phyloP scores from a whole-genome alignment of 2,888 invertebrate species.

The Iphiclides podalirius region DNA sequence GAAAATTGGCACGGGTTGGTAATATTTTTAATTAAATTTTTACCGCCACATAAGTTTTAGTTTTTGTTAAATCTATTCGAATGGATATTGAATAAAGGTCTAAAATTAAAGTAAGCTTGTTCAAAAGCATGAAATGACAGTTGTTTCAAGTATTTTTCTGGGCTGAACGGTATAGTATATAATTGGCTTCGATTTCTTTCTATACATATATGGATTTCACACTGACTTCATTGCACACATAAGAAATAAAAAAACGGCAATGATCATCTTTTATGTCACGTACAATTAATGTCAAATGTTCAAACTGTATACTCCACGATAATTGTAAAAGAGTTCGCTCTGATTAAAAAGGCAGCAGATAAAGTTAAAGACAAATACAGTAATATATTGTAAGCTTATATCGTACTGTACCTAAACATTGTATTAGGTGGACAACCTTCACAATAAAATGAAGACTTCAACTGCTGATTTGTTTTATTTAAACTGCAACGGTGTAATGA shows the following conservation, averaged over 20 bases:
- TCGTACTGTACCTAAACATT: slow-evolving; percentile 67
- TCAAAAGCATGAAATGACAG: neutral
- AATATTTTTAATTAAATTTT: slow-evolving; percentile 25
- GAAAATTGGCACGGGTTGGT: slow-evolving; percentile 49
- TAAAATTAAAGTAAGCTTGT: neutral
- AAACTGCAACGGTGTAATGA: slow-evolving; percentile 2
- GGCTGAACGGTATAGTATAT: slow-evolving; percentile 6
- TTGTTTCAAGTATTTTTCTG: neutral
- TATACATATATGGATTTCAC: slow-evolving; percentile 22
- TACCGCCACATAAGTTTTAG: slow-evolving; percentile 1
- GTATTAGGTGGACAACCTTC: slow-evolving; percentile 73
- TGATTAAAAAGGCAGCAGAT: slow-evolving; percentile 37
- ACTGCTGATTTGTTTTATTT: slow-evolving; percentile 51
- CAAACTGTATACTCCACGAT: slow-evolving; percentile 33
- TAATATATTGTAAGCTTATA: slow-evolving; percentile 72
- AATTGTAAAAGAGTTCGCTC: slow-evolving; percentile 33
- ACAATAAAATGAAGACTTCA: slow-evolving; percentile 79
- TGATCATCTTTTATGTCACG: slow-evolving; percentile 26
- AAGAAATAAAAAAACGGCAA: slow-evolving; percentile 28
- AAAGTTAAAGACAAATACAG: slow-evolving; percentile 64
- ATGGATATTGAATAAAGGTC: neutral
- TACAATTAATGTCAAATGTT: slow-evolving; percentile 16
- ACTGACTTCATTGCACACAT: slow-evolving; percentile 34
- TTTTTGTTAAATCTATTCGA: too few species aligned
- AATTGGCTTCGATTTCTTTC: slow-evolving; percentile 3